Base-by-base conservation (phyloP, 92 coral and sea anemone species). In the Bergia puertoricense region DNA sequence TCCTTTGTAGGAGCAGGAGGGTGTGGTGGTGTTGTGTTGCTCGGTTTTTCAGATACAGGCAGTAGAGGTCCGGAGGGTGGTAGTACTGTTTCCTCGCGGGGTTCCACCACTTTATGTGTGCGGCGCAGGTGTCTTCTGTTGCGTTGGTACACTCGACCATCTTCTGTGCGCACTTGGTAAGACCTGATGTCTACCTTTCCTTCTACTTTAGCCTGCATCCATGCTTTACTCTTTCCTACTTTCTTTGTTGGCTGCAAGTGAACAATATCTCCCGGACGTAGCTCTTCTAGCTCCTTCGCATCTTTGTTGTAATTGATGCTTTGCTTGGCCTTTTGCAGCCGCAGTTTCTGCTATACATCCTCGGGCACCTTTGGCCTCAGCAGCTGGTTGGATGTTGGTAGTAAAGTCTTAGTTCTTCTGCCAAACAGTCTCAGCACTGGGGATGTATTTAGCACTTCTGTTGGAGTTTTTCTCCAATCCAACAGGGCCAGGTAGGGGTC, bases 241-340 rank as follows among this genome's bases (percentile, higher is more conserved):
- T 45, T 67, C 80, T 56, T 85, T 41, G 40, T 73, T 22, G 90
- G 95, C 86, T 88, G 81, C 18, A 89, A 41, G 13, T 72, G 85
- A 65, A 89, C 85, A 42, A 79, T 79, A 77, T 92, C 94, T 46
- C 94, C 94, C 45, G 90, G 92, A 43, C 45, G 78, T 22, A 88
- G 85, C 56, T 88, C 91, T 23, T 72, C 68, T 74, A 88, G 30
- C 68, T 85, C 90, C 75, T 74, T 89, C 42, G 91, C 79, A 11
- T 88, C 89, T 51, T 79, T 69, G 85, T 91, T 85, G 89, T 91
- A 91, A 39, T 85, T 42, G 9, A 82, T 46, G 78, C 71, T 85
- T 65, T 88, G 88, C 50, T 73, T 72, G 8, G 91, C 88, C 48
- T 89, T 91, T 68, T 89, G 76, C 20, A 74, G 88, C 85, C 51